These are phyloP conservation scores for Xyliphius kryptos DNA, from an alignment of 2,113 vertebrate genomes.

Conservation along the genomic window DNA sequence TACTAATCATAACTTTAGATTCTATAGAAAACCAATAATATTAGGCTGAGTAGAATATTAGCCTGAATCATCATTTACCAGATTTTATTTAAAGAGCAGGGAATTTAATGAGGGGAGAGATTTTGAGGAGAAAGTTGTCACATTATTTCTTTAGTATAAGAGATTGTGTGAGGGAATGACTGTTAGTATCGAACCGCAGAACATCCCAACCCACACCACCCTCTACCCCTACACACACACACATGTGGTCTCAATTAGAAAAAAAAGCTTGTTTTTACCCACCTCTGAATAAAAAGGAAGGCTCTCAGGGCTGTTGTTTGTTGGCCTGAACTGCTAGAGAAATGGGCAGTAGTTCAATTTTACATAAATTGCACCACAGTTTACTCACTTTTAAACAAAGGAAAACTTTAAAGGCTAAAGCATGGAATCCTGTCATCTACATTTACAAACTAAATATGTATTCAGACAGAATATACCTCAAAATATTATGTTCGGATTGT, in stretches of 20 bases:
- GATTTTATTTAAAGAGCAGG: no score
- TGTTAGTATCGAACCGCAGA: conserved; percentile 35
- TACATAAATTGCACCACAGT: conserved; percentile 39
- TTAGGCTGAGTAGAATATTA: no score
- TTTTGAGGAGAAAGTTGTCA: no score
- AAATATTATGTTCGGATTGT: no score
- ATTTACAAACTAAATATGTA: no score
- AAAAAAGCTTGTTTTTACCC: conserved; percentile 46
- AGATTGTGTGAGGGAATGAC: conserved; percentile 31
- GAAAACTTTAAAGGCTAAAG: conserved; percentile 30
- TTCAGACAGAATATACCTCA: no score
- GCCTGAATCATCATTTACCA: no score
- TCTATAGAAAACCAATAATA: no score
- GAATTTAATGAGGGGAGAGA: no score
- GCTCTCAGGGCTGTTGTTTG: conserved; percentile 42
- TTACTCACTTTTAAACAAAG: conserved; percentile 39
- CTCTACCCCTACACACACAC: conserved; percentile 17
- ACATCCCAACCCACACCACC: conserved; percentile 24
- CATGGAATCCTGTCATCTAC: no score
- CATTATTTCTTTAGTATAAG: conserved; percentile 23
- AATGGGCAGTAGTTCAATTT: conserved; percentile 43
- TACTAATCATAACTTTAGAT: no score
- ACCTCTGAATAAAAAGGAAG: conserved; percentile 44
- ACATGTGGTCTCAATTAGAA: conserved; percentile 48
- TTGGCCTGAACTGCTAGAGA: conserved; percentile 41